A percentile compares a stretch with the other conserved stretches of the same genome.
These are phyloP conservation scores for Catocala fraxini DNA, from an alignment of 2,888 invertebrate genomes.

Conservation along the genomic window DNA sequence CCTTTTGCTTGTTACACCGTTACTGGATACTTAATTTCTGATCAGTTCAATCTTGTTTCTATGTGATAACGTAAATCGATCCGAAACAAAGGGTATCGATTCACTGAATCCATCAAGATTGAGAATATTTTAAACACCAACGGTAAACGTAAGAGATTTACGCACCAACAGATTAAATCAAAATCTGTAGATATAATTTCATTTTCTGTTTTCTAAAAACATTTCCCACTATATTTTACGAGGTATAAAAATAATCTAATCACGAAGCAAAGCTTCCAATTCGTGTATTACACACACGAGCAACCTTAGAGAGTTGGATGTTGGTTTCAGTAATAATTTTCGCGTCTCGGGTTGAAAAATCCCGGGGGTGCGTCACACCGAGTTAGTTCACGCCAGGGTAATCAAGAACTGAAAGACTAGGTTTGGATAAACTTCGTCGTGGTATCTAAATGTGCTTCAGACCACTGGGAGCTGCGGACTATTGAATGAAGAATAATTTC, in stretches of 20 bases:
- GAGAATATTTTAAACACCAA: too few relatives aligned
- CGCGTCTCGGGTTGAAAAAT: constrained; percentile 41
- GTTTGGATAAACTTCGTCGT: constrained; percentile 54
- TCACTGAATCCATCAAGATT: too few relatives aligned
- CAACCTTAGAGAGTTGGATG: not conserved
- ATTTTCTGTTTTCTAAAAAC: too few relatives aligned
- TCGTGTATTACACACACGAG: not conserved
- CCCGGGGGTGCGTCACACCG: constrained; percentile 47
- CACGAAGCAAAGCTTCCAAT: not conserved
- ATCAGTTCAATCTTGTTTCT: too few relatives aligned
- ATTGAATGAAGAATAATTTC: constrained; percentile 1
- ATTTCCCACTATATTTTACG: not conserved
- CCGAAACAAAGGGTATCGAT: too few relatives aligned
- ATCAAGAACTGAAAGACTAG: constrained; percentile 52
- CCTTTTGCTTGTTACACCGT: too few relatives aligned
- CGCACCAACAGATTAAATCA: too few relatives aligned
- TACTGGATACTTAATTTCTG: too few relatives aligned
- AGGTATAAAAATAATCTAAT: not conserved
- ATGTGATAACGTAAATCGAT: too few relatives aligned
- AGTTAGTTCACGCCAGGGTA: constrained; percentile 45
- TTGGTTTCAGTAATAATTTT: constrained; percentile 42
- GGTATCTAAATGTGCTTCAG: constrained; percentile 48
- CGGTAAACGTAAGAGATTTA: too few relatives aligned
- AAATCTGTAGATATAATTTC: too few relatives aligned
- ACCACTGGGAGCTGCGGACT: constrained; percentile 33